Percentiles rank a stretch among this genome's conserved stretches.
These are phyloP conservation scores for Patella ulyssiponensis DNA, from an alignment of 2,888 invertebrate genomes.

Conservation along the genomic window DNA sequence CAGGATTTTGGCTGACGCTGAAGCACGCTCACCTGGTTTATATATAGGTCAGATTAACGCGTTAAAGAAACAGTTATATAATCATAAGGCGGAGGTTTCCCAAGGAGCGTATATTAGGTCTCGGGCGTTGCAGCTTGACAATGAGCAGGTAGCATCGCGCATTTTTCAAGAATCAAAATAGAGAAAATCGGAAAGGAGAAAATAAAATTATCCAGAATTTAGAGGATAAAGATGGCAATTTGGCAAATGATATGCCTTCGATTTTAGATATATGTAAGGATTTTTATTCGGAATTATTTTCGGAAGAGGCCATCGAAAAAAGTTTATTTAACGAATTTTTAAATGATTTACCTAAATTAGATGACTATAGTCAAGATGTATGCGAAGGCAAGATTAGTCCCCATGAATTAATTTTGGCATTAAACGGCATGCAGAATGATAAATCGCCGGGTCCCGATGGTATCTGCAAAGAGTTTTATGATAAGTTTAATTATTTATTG, in stretches of 20 bases:
- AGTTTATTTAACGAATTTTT: conserved; percentile 9
- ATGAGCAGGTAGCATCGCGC: neutral
- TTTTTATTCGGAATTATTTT: conserved; percentile 19
- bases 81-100: neutral
- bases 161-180: neutral
- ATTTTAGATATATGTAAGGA: conserved; percentile 15
- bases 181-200: no score
- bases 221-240: conserved; percentile 3
- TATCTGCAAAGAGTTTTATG: conserved; percentile 40
- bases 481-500: conserved; percentile 30
- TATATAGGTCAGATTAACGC: neutral
- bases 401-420: conserved; percentile 16
- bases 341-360: conserved; percentile 15
- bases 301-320: conserved; percentile 21
- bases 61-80: neutral
- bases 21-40: neutral
- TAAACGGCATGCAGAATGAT: conserved; percentile 32
- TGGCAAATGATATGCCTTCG: neutral
- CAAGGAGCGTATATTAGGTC: conserved; percentile 8
- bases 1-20: conserved; percentile 6
- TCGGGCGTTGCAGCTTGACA: neutral
- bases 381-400: conserved; percentile 12
- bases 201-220: neutral
- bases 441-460: conserved; percentile 44
- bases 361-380: neutral